These are phyloP conservation scores for Schrankia costaestrigalis DNA, from an alignment of 2,888 invertebrate genomes.

Conservation along the genomic window DNA sequence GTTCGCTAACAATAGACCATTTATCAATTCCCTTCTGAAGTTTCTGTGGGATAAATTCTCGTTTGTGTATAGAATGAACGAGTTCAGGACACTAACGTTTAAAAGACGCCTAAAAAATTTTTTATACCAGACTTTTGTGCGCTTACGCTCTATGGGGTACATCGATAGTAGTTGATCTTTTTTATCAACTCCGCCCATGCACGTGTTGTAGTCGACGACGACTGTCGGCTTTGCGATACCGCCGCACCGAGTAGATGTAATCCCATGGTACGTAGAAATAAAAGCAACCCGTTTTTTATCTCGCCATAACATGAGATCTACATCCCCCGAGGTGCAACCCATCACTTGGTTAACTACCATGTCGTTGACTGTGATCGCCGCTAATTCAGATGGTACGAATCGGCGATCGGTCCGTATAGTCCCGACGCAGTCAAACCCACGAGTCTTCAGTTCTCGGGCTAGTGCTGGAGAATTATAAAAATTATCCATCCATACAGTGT, in stretches of 20 bases:
- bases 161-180: conserved; percentile 1
- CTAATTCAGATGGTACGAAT: conserved; percentile 9
- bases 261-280: conserved; percentile 3
- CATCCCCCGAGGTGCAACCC: conserved; percentile 1
- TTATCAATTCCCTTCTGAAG: too few species aligned
- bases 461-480: conserved; percentile 23
- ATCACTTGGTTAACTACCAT: neutral
- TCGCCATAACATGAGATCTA: conserved; percentile 5
- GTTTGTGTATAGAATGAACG: neutral
- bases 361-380: too few species aligned
- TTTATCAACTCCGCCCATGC: conserved; percentile 1
- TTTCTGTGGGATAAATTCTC: too few species aligned
- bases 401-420: conserved; percentile 21
- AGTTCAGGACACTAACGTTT: conserved; percentile 1
- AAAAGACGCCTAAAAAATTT: conserved; percentile 1
- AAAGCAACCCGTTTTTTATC: neutral
- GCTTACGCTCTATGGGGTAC: neutral
- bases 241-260: neutral
- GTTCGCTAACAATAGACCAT: too few species aligned
- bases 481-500: conserved; percentile 23
- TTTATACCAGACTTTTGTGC: neutral
- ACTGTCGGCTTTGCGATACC: neutral
- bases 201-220: neutral
- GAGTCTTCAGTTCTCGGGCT: conserved; percentile 17
- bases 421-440: conserved; percentile 25